Evolutionary conservation across 35 echinoderm and acorn worm species (phyloP), one percentile per base, ranked within the genome.

Genomic region (Holothuria glaberrima): DNA sequence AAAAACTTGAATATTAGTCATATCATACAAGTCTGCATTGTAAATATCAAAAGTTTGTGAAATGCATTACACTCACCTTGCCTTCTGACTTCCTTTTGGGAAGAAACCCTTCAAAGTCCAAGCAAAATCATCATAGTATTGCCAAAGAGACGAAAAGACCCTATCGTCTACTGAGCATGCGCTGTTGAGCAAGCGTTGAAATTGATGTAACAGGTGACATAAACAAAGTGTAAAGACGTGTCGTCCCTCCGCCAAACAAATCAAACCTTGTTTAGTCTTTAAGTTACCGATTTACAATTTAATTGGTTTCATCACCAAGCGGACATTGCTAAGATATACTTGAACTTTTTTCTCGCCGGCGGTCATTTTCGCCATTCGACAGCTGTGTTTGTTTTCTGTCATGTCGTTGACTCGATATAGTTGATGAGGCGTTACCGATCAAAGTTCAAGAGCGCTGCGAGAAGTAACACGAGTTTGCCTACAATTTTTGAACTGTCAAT

Each of bases 271-370:
- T 78, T 78, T 78, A 78, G 74, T 78, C 74, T 78, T 17, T 29
- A n/a, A 78, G 74, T 78, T 78, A 78, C 74, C 69, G 20, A 73
- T 73, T 73, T 25, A 78, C 74, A 16, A 78, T 78, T 78, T 78
- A 78, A 78, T 48, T 78, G 36, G 41, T 78, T 78, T 78, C 74
- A 48, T 78, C 36, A 78, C 41, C 38, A 48, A 48, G 74, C 50
- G 74, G 50, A 41, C 74, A 78, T 50, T 78, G 6, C 38, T 7
- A n/a, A 48, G 74, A 48, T 78, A 48, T 78, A 78, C 74, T 78
- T 78, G 74, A 78, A 78, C 33, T 78, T 78, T 78, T n/a, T 7
- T 10, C 12, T 48, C 21, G 74, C 44, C 38, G 25, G 74, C 21
- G 74, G 74, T 48, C 74, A 48, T 45, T 48, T 41, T 24, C 38